Percentiles rank a stretch among this genome's conserved stretches.
phyloP scores from a whole-genome alignment of 1,140 invertebrate species.

The Drosophila orena region DNA sequence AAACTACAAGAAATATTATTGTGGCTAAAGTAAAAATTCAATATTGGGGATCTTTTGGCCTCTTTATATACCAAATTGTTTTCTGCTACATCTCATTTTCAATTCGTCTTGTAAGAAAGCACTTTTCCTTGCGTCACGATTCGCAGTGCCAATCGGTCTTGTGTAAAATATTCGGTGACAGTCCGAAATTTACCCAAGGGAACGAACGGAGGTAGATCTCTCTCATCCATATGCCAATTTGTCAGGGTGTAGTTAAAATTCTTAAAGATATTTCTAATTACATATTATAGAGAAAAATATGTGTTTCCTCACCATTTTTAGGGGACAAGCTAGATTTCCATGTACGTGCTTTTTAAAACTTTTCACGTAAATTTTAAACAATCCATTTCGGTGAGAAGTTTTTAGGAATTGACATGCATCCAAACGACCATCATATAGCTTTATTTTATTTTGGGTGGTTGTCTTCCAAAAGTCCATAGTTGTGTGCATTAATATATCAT shows the following conservation, averaged over 20 bases:
- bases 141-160: conserved; percentile 12
- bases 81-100: too few relatives aligned
- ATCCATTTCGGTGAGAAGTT: conserved; percentile 33
- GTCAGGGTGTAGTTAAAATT: conserved; percentile 46
- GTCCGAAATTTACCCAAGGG: conserved; percentile 33
- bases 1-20: too few relatives aligned
- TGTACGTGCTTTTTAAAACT: conserved; percentile 30
- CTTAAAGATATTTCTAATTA: conserved; percentile 2
- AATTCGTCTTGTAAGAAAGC: background rate
- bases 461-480: conserved; percentile 30
- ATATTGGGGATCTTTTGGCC: too few relatives aligned
- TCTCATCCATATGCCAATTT: conserved; percentile 44
- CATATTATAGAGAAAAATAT: background rate
- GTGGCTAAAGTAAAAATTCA: too few relatives aligned
- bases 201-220: conserved; percentile 37
- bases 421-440: conserved; percentile 30
- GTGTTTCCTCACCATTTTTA: conserved; percentile 19
- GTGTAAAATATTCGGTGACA: conserved; percentile 27
- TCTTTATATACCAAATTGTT: too few relatives aligned
- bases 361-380: conserved; percentile 39
- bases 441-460: conserved; percentile 26
- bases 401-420: conserved; percentile 39
- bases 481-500: conserved; percentile 20
- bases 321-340: conserved; percentile 22
- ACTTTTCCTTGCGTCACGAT: conserved; percentile 17